Conservation (phyloP, 2,797 vertebrate genomes). For the Synanceia verrucosa region DNA sequence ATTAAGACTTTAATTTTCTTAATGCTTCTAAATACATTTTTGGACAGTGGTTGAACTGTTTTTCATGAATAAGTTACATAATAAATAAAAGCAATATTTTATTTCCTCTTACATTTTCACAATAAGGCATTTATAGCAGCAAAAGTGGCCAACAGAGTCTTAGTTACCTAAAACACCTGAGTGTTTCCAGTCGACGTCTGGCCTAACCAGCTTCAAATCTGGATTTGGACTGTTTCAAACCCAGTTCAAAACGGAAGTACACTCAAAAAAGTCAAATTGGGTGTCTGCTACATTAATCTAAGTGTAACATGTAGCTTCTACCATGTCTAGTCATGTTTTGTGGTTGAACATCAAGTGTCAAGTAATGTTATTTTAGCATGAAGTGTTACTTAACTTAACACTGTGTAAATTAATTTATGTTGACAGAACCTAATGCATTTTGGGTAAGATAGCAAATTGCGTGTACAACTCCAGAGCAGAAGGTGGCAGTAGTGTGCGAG, state of each 20-base stretch:
- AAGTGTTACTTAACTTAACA: too few species aligned
- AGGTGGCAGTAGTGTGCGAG: too few species aligned
- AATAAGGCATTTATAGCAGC: conserved; percentile 68
- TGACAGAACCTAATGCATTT: too few species aligned
- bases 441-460: too few species aligned
- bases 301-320: too few species aligned
- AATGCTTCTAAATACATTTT: conserved; percentile 69
- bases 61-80: conserved; percentile 74
- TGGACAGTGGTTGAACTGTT: conserved; percentile 53
- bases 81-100: conserved; percentile 74
- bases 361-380: too few species aligned
- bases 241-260: conserved; percentile 16
- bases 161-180: conserved; percentile 34
- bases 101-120: conserved; percentile 48
- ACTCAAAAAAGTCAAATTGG: too few species aligned
- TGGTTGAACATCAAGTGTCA: too few species aligned
- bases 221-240: conserved; percentile 11
- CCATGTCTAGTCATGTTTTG: too few species aligned
- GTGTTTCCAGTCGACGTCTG: conserved; percentile 8
- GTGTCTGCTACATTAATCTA: too few species aligned
- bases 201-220: conserved; percentile 11
- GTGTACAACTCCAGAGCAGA: too few species aligned
- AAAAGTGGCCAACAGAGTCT: conserved; percentile 53
- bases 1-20: conserved; percentile 84
- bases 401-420: too few species aligned